Evolutionary conservation across 2,888 invertebrate genomes (phyloP), one percentile per base, ranked within the genome.

Genomic region (Ophioninae sp.): DNA sequence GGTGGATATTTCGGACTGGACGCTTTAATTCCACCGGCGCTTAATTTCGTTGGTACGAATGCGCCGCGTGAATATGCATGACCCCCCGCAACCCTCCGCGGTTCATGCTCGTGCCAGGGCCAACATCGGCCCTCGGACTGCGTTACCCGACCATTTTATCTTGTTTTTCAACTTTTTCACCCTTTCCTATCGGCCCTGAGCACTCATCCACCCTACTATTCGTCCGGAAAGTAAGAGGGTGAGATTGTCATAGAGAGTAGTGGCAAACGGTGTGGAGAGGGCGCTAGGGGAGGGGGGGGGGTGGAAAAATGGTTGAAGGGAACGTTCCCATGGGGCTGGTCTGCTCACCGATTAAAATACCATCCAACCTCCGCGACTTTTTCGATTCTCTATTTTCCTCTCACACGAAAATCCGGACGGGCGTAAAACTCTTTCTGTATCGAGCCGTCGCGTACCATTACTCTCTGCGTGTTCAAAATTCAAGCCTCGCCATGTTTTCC

Each of bases 41-140:
- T 84, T 82, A 84, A 84, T 84, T 84, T 82, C 81, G 87, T 86
- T 86, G 87, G 87, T 87, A 88, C 88, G 88, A 88, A 86, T 89
- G 87, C 86, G 87, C 87, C 87, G 84, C 87, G 88, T 88, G 89
- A 89, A 89, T 89, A 89, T 85, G 81, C 80, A 82, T 85, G 81
- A 81, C 70, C 57, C 6, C 56, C 57, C 13, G 21, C 57, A 67
- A 37, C 72, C 62, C 74, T 68, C 57, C 37, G 81, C 73, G 82
- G 37, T 50, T 64, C 67, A 21, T 59, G 69, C 62, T 69, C 41
- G 20, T 65, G 78, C 70, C 74, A 61, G 67, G 79, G 77, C 56
- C 65, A 65, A 65, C 70, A 56, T 67, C 61, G 68, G 56, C 21
- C 30, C 77, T 61, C 57, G 70, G 72, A 76, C 68, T 81, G 79